phyloP scores from a whole-genome alignment of 1,140 invertebrate species.

The Drosophila arizonae region DNA sequence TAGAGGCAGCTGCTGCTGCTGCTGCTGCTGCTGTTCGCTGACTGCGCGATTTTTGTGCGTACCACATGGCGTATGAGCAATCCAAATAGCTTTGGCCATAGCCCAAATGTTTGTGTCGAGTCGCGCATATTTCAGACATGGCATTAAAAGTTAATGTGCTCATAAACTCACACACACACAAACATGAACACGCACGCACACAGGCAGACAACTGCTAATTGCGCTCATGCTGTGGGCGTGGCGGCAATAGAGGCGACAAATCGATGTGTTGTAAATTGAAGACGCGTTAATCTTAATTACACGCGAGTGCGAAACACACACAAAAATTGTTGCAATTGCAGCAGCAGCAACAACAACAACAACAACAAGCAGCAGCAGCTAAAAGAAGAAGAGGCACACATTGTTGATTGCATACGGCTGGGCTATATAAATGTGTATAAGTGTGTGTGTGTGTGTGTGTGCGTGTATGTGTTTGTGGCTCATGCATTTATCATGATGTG shows the following conservation, averaged over 20 bases:
- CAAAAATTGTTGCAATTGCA: conserved; percentile 20
- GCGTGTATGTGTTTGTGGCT: conserved; percentile 2
- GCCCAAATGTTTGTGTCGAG: conserved; percentile 17
- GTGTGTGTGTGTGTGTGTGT: not conserved
- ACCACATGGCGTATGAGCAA: conserved; percentile 54
- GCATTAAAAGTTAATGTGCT: conserved; percentile 56
- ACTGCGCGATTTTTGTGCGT: conserved; percentile 36
- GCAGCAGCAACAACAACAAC: not conserved
- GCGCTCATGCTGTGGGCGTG: conserved; percentile 13
- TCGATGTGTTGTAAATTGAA: conserved; percentile 17
- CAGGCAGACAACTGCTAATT: conserved; percentile 18
- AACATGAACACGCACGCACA: not conserved
- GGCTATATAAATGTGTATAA: conserved; percentile 14
- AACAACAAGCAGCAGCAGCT: not conserved
- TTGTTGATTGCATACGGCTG: conserved; percentile 27
- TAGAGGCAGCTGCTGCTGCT: conserved; percentile 5
- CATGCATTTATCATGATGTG: conserved; percentile 53
- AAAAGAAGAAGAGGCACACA: not conserved
- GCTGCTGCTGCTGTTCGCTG: conserved; percentile 20
- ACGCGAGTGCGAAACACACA: not conserved
- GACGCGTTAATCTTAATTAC: conserved; percentile 39
- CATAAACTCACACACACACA: conserved; percentile 18
- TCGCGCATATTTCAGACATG: conserved; percentile 30
- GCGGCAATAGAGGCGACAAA: not conserved
- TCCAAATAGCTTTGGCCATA: conserved; percentile 36